These are phyloP conservation scores for Drosophila demipolita DNA, from an alignment of 2,888 invertebrate genomes.

Conservation along the genomic window DNA sequence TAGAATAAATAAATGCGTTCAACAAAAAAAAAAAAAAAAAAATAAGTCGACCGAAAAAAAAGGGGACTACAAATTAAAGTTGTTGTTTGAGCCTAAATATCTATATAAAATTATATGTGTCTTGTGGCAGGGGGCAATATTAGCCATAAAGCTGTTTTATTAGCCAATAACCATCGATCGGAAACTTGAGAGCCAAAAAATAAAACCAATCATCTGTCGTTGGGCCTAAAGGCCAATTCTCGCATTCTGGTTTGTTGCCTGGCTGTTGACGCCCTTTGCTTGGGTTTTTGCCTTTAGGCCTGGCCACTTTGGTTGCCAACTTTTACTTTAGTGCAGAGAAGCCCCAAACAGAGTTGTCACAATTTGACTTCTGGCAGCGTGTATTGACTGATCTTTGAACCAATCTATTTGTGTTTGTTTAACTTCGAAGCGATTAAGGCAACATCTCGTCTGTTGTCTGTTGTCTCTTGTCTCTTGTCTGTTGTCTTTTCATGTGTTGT, in stretches of 20 bases:
- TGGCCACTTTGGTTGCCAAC: slow-evolving; percentile 20
- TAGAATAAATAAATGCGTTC: slow-evolving; percentile 18
- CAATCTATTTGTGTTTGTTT: slow-evolving; percentile 81
- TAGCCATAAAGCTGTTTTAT: not conserved
- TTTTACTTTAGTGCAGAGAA: slow-evolving; percentile 13
- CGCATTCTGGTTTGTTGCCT: slow-evolving; percentile 22
- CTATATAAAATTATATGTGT: not conserved
- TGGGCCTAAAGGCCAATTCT: slow-evolving; percentile 60
- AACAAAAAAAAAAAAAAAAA: not conserved
- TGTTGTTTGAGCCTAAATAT: not conserved
- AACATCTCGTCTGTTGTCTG: slow-evolving; percentile 34
- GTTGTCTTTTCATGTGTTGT: slow-evolving; percentile 24
- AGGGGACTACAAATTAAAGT: not conserved
- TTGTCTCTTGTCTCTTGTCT: slow-evolving; percentile 10
- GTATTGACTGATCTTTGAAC: slow-evolving; percentile 68
- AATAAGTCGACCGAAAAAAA: not conserved
- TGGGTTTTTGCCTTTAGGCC: slow-evolving; percentile 8
- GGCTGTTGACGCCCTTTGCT: slow-evolving; percentile 8
- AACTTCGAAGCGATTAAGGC: slow-evolving; percentile 79
- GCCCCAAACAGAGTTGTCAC: slow-evolving; percentile 59
- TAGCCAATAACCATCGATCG: not conserved
- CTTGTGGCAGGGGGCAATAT: not conserved
- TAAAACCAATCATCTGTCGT: slow-evolving; percentile 43
- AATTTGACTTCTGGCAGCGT: slow-evolving; percentile 73
- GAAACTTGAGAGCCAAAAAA: not conserved